Conservation (phyloP, 2,888 invertebrate species). For the Mechanitis messenoides region DNA sequence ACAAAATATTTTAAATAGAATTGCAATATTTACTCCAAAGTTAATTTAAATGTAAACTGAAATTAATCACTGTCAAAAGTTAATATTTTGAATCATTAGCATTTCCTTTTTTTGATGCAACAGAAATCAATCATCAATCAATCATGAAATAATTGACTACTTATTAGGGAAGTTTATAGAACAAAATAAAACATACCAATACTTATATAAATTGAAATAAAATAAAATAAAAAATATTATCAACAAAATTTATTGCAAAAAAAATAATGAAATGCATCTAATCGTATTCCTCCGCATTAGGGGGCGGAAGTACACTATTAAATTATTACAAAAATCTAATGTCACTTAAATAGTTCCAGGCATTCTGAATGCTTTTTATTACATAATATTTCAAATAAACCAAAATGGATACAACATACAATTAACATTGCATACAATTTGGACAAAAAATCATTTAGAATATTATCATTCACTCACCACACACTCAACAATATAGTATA, state of each 20-base stretch:
- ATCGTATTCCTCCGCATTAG: conserved; percentile 46
- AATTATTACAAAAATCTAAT: conserved; percentile 48
- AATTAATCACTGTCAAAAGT: too few species aligned
- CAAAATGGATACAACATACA: conserved; percentile 56
- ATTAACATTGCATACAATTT: conserved; percentile 49
- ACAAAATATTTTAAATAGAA: too few species aligned
- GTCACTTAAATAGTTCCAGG: conserved; percentile 48
- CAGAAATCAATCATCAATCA: background rate
- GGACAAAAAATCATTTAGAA: conserved; percentile 31
- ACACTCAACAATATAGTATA: conserved; percentile 31
- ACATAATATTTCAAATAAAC: conserved; percentile 21
- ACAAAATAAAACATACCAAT: conserved; percentile 3
- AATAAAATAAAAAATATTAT: conserved; percentile 35
- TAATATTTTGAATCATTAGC: too few species aligned
- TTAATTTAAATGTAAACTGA: too few species aligned
- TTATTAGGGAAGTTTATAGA: conserved; percentile 8
- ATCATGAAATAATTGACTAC: background rate
- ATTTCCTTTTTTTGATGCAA: background rate
- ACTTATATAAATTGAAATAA: background rate
- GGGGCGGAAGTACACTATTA: conserved; percentile 50
- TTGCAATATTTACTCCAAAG: too few species aligned
- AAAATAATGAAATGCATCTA: conserved; percentile 52
- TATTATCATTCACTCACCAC: conserved; percentile 30
- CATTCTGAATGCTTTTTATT: conserved; percentile 60
- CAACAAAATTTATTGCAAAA: conserved; percentile 68